Base-by-base conservation (phyloP, 2,888 invertebrate species). In the Lysandra coridon region DNA sequence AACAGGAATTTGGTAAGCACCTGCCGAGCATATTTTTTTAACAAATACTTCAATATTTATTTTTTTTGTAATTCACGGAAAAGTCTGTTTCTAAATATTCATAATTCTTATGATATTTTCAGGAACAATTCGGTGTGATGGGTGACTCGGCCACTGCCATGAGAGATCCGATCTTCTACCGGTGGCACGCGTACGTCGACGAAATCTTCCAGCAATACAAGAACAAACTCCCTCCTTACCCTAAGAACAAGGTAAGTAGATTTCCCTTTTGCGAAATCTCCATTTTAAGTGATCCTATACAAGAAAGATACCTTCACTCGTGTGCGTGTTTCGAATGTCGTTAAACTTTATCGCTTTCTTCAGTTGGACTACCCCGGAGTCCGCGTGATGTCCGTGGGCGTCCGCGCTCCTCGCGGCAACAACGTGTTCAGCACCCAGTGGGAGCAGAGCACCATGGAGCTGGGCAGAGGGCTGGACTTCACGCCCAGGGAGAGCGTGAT, bases 161-260 rank as follows among this genome's bases (percentile, higher is more conserved):
- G 98, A 95, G 98, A 1, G 98, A 98, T 90, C 98, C 98, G 0
- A 91, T 97, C 30, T 98, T 98, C 95, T 98, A 98, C 92, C 96
- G 97, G 87, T 98, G 97, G 97, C 98, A 98, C 86, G 95, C 97
- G 0, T 97, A 96, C 87, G 94, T 98, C 40, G 97, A 98, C 85
- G 96, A 97, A 83, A 91, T 98, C 53, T 98, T 98, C 95, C 95
- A 96, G 83, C 95, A 96, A 82, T 96, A 96, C 90, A 98, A 98
- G 90, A 93, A 94, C 81, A 96, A 96, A 17, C 91, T 98, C 44
- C 92, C 96, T 0, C 95, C 96, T 2, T 98, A 98, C 88, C 93
- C 91, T 0, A 60, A 97, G 96, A 40, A 79, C 17, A 74, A 37
- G 74, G 79, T 79, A 10, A 49, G 2, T 49, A 49, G 44, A 44